These are phyloP conservation scores for Eidolon helvum DNA, from an alignment of 2,113 vertebrate genomes.

Conservation along the genomic window DNA sequence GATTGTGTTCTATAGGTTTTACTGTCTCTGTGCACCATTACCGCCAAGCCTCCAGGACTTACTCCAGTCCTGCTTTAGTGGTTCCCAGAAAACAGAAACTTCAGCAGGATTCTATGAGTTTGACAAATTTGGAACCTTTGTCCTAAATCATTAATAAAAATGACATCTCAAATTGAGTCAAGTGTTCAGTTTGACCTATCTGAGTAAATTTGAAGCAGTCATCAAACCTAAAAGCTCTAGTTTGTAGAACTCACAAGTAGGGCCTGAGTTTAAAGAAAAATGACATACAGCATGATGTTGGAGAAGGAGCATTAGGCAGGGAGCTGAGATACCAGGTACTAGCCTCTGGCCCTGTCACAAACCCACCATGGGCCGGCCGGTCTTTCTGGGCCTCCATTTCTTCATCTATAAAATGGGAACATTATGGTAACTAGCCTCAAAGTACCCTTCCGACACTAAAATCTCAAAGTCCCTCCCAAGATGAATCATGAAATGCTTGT, in stretches of 20 bases:
- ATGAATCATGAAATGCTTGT: not conserved
- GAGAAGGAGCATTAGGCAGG: not conserved
- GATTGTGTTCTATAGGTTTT: not conserved
- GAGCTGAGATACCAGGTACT: not conserved
- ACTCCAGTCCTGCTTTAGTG: not conserved
- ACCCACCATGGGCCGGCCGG: not conserved
- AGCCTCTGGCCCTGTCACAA: not conserved
- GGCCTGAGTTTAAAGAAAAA: not conserved
- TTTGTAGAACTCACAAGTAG: not conserved
- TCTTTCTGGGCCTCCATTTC: not conserved
- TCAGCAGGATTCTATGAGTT: not conserved
- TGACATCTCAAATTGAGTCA: not conserved
- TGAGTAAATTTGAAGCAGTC: not conserved
- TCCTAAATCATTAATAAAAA: not conserved
- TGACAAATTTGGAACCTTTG: not conserved
- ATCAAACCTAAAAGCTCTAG: not conserved
- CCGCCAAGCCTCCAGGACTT: not conserved
- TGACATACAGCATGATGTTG: not conserved
- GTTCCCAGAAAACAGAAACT: not conserved
- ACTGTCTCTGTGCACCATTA: not conserved
- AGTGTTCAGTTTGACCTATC: not conserved
- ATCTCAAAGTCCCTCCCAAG: not conserved
- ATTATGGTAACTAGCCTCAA: not conserved
- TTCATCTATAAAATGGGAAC: not conserved
- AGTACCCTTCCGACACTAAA: not conserved